A percentile compares a stretch with the other conserved stretches of the same genome.
Evolutionary conservation across 2,888 invertebrate genomes (phyloP).

Genomic region (Rapana venosa): DNA sequence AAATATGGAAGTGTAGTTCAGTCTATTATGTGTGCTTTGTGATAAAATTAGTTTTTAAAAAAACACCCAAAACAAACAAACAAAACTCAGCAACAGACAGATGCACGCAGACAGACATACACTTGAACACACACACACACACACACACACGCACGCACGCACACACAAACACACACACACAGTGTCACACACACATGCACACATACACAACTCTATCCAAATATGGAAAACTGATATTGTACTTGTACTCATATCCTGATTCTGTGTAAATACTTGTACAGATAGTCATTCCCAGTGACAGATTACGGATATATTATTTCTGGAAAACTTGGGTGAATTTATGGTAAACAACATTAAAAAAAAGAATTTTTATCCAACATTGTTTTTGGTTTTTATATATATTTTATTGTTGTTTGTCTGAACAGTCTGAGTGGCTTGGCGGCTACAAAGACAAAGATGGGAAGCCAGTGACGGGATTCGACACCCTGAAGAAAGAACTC

Average conservation of each 20-base stretch:
- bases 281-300: not conserved
- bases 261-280: not conserved
- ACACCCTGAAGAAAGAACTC: slow-evolving; percentile 68
- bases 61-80: no score
- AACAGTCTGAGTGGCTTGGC: slow-evolving; percentile 72
- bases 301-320: not conserved
- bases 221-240: not conserved
- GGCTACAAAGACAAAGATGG: slow-evolving; percentile 68
- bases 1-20: no score
- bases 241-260: not conserved
- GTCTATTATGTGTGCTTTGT: no score
- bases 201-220: not conserved
- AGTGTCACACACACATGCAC: not conserved
- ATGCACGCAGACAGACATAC: not conserved
- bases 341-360: no score
- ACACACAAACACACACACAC: slow-evolving; percentile 26
- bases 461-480: slow-evolving; percentile 67
- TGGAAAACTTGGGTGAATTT: no score
- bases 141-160: not conserved
- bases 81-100: no score
- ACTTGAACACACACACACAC: not conserved
- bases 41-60: no score
- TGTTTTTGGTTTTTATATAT: not conserved
- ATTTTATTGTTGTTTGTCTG: not conserved
- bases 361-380: not conserved